These are phyloP conservation scores for Frankliniella intonsa DNA, from an alignment of 2,888 invertebrate genomes.

Conservation along the genomic window DNA sequence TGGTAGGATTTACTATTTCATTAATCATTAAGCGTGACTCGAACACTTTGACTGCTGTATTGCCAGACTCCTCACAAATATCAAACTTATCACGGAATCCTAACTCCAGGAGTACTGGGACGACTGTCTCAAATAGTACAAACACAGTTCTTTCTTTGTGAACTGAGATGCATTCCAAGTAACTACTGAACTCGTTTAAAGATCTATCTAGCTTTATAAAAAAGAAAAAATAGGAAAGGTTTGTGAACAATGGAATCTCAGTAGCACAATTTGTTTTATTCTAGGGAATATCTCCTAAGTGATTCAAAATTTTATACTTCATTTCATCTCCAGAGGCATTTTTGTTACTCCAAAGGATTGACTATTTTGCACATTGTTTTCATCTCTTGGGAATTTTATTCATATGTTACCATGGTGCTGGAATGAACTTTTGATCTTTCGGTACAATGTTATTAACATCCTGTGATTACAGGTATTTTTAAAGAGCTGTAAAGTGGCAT, in stretches of 20 bases:
- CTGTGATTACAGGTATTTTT: not conserved
- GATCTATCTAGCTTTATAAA: too few species aligned
- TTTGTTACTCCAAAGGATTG: too few species aligned
- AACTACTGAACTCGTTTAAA: too few species aligned
- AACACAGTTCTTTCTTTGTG: not conserved
- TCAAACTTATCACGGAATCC: not conserved
- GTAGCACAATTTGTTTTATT: too few species aligned
- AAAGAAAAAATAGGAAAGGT: too few species aligned
- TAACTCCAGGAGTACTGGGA: not conserved
- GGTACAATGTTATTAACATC: not conserved
- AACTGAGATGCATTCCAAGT: too few species aligned
- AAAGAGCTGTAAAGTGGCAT: not conserved
- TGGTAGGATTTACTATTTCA: slow-evolving; percentile 39
- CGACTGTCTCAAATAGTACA: not conserved
- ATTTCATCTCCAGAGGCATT: too few species aligned
- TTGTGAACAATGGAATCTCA: too few species aligned
- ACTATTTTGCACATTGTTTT: not conserved
- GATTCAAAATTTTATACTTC: too few species aligned
- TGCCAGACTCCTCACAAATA: not conserved
- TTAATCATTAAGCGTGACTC: not conserved
- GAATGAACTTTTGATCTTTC: not conserved
- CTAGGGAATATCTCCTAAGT: too few species aligned
- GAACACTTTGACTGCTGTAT: not conserved
- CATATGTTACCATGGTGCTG: not conserved
- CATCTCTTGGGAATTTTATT: not conserved